Evolutionary conservation across 2,888 invertebrate genomes (phyloP), one percentile per base, ranked within the genome.

Genomic region (Drosophila prolongata): DNA sequence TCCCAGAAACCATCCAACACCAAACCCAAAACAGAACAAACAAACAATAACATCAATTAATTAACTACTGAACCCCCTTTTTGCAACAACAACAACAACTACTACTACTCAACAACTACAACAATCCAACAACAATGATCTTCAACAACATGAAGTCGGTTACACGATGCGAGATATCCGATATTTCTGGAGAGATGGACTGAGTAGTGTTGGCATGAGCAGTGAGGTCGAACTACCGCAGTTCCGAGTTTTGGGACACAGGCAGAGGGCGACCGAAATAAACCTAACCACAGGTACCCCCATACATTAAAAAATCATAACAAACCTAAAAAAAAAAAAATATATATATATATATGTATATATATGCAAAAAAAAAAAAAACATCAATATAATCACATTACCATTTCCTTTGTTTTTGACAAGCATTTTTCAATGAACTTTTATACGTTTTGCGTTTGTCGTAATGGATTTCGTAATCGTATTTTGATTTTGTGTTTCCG

Each of bases 121-220:
- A 57, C 57, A 16, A 19, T 9, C 19, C 40, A 68, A 58, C 67
- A 53, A 65, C 69, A 50, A 56, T 57, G 50, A 60, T 42, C 52
- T 49, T 50, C 71, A 34, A 70, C 67, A 50, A 49, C 61, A 54
- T 80, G 89, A 87, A 97, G 97, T 97, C 96, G 97, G 97, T 95
- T 97, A 97, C 96, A 97, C 97, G 95, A 97, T 97, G 97, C 96
- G 96, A 95, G 97, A 97, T 95, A 97, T 98, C 95, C 96, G 97
- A 94, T 98, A 98, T 95, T 96, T 96, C 95, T 98, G 98, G 98
- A 96, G 96, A 94, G 95, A 96, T 94, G 97, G 97, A 93, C 95
- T 95, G 93, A 95, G 95, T 93, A 97, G 98, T 94, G 97, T 98
- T 94, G 97, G 97, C 94, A 97, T 98, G 95, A 96, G 97, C 95